Evolutionary conservation across 2,797 vertebrate genomes (phyloP), one percentile per base, ranked within the genome.

Genomic region (Carduelis carduelis): DNA sequence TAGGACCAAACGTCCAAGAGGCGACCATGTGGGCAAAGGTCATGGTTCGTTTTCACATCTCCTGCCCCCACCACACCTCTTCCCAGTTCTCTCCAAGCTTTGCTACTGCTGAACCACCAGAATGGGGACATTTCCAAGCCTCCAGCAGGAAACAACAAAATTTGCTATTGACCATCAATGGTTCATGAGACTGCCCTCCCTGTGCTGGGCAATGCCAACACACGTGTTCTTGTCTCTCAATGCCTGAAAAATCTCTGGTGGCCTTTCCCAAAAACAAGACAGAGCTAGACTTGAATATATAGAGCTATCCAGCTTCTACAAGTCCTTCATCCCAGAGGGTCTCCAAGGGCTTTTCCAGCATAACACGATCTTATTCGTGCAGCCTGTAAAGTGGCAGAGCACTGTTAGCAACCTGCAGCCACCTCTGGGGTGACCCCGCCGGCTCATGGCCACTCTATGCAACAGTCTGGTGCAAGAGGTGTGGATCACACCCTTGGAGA

Each of bases 311-410:
- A 26, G 10, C 71, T 61, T 53, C 61, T 76, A 79, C 2, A 10
- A 57, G 52, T 49, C 76, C 53, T 74, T 94, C 70, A 82, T 49
- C 85, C 80, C 66, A 79, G 77, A 84, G 69, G 74, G 13, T 90
- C 59, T 92, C 72, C 82, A 91, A 94, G 89, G 85, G 80, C 91
- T 95, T 93, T 87, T 79, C 80, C 70, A 82, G 63, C 52, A 3
- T 20, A 49, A 76, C 72, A 55, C 1, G 4, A 69, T 76, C 12
- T 55, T 46, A 21, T 16, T 82, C 3, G 5, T 77, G 84, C 55
- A 56, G 72, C 82, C 85, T 79, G 30, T 47, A 13, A 70, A 37
- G 74, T 75, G 93, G 94, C 95, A 86, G 55, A 91, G 72, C 93
- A 81, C 91, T 85, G 89, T 94, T 90, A 88, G 37, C 21, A 1